Evolutionary conservation across 2,797 vertebrate species (phyloP).

Genomic region (Pangasius macronema): DNA sequence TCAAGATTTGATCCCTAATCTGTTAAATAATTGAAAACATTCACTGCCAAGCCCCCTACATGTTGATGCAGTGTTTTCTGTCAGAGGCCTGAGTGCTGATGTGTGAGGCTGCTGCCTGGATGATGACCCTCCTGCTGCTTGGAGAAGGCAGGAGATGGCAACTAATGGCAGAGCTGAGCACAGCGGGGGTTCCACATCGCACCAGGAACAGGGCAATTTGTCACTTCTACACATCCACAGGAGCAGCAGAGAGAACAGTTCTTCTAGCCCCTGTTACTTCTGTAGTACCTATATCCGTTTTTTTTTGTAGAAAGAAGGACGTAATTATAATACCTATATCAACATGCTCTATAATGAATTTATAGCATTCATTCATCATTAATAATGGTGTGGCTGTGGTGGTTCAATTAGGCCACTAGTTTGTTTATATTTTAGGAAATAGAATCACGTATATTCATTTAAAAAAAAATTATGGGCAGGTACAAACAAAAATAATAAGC

Average conservation of each 20-base stretch:
- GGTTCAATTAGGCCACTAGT: too few species aligned
- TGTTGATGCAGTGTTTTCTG: conserved; percentile 11
- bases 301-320: too few species aligned
- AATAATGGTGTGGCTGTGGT: background rate
- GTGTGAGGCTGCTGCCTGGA: conserved; percentile 9
- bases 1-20: background rate
- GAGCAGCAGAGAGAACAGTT: conserved; percentile 19
- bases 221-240: conserved; percentile 15
- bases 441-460: background rate
- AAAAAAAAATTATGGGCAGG: too few species aligned
- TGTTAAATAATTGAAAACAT: background rate
- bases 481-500: background rate
- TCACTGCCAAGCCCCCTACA: background rate
- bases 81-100: background rate
- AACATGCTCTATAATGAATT: background rate
- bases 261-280: too few species aligned
- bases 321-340: too few species aligned
- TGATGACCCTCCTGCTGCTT: conserved; percentile 26
- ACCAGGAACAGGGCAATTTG: conserved; percentile 18
- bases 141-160: conserved; percentile 12
- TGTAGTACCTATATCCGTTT: too few species aligned
- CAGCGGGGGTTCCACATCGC: conserved; percentile 1
- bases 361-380: background rate
- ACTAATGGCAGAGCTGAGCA: conserved; percentile 31
- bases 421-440: background rate